These are phyloP conservation scores for Perizoma flavofasciatum DNA, from an alignment of 2,888 invertebrate genomes.

Conservation along the genomic window DNA sequence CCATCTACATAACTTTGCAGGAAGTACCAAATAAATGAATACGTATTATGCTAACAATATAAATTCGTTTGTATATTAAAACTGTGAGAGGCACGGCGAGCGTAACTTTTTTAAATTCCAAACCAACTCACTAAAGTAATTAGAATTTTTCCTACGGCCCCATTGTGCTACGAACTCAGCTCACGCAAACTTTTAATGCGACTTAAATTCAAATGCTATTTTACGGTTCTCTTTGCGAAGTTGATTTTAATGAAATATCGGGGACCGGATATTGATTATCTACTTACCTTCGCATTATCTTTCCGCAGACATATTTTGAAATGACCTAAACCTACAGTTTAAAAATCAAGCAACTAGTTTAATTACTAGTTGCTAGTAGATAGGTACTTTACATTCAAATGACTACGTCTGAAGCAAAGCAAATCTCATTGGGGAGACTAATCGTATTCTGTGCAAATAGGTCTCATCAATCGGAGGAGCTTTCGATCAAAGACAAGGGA, in stretches of 20 bases:
- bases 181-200: conserved; percentile 81
- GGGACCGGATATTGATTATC: conserved; percentile 47
- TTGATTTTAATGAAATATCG: conserved; percentile 68
- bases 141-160: conserved; percentile 79
- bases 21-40: conserved; percentile 6
- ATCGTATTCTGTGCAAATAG: conserved; percentile 66
- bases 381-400: conserved; percentile 30
- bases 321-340: conserved; percentile 7
- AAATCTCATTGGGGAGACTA: conserved; percentile 64
- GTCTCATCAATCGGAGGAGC: conserved; percentile 75
- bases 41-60: conserved; percentile 27
- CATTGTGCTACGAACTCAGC: conserved; percentile 76
- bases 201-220: conserved; percentile 80
- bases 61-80: conserved; percentile 54
- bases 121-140: conserved; percentile 76
- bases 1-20: neutral
- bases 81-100: conserved; percentile 51
- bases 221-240: conserved; percentile 71
- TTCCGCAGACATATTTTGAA: neutral
- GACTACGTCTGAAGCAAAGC: conserved; percentile 43
- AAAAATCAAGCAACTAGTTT: conserved; percentile 22
- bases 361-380: neutral
- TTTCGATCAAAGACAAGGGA: conserved; percentile 77
- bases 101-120: conserved; percentile 75
- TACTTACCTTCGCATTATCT: conserved; percentile 29